Evolutionary conservation across 1,140 invertebrate genomes (phyloP), one percentile per base, ranked within the genome.

Genomic region (Orius laevigatus): DNA sequence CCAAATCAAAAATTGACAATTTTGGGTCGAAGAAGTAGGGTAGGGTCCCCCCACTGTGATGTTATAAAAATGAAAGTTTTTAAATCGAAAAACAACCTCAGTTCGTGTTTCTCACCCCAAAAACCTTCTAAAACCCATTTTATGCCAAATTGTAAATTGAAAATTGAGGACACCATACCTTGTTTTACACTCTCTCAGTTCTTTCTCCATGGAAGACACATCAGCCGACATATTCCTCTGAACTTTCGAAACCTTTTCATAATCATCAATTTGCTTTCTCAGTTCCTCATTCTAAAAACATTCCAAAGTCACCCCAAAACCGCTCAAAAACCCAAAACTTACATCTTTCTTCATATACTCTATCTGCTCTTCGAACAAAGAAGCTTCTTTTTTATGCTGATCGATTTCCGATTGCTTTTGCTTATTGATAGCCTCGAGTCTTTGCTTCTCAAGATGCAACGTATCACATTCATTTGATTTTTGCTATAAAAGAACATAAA

Each of bases 201-300:
- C 84, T 3, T 75, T 72, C 50, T 89, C 84, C 15, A 84, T 62
- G 19, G 74, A 72, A 1, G 73, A 70, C 19, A 77, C 80, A 51
- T 86, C 83, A 2, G 76, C 75, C 15, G 76, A 77, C n/a, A 84
- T 71, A 46, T 74, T 81, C 50, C 78, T 70, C 60, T 89, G 83
- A 1, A 86, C 72, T 65, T 88, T 87, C 9, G 75, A 75, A 1
- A 91, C 79, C 59, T 79, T 81, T 56, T 88, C 81, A 57, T 82
- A 87, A 61, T 92, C 87, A 56, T 84, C 84, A 8, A 90, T 58
- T 65, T 88, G 87, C 51, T 76, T 72, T 43, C 72, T 72, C 1
- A 87, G 62, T 55, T 87, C 87, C 51, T 93, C 88, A 58, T 81
- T 78, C 77, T 87, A 58, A 54, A 57, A 35, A 34, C 49, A 36